phyloP scores from a whole-genome alignment of 2,888 invertebrate genomes.

The Hirtodrosophila duncani region DNA sequence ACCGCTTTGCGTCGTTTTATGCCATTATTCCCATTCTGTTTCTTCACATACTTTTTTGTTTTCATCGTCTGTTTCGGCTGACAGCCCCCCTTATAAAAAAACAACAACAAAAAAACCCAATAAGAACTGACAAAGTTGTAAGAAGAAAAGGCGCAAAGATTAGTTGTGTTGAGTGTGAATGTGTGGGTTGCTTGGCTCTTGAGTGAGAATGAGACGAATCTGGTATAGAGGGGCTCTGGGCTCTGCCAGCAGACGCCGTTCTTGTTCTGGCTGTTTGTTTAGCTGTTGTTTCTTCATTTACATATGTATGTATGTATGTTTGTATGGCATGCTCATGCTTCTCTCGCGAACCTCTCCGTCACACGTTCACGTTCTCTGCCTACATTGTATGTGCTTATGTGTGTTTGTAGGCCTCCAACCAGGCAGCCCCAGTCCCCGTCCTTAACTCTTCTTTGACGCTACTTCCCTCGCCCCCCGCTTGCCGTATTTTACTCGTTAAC shows the following conservation, averaged over 20 bases:
- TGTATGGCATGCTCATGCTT: slow-evolving; percentile 5
- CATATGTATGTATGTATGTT: slow-evolving; percentile 26
- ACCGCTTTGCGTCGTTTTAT: slow-evolving; percentile 20
- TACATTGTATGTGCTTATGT: slow-evolving; percentile 29
- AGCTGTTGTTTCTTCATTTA: slow-evolving; percentile 60
- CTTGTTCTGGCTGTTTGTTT: slow-evolving; percentile 55
- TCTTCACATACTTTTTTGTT: slow-evolving; percentile 61
- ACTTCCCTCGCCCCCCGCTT: slow-evolving; percentile 8
- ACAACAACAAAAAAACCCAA: slow-evolving; percentile 21
- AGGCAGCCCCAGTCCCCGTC: slow-evolving; percentile 24
- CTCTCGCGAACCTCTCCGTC: slow-evolving; percentile 27
- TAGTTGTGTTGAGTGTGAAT: too few relatives aligned
- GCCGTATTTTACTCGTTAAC: slow-evolving; percentile 47
- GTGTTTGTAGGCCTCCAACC: slow-evolving; percentile 56
- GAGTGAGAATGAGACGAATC: too few relatives aligned
- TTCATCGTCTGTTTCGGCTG: slow-evolving; percentile 58
- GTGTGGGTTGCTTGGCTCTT: too few relatives aligned
- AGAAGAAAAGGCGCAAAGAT: slow-evolving; percentile 47
- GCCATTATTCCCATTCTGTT: slow-evolving; percentile 40
- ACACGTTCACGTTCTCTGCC: slow-evolving; percentile 9
- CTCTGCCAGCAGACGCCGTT: slow-evolving; percentile 50
- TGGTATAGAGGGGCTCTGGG: too few relatives aligned
- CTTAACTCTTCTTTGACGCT: slow-evolving; percentile 6
- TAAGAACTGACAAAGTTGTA: slow-evolving; percentile 27
- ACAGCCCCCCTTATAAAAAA: slow-evolving; percentile 19